Evolutionary conservation across 2,113 vertebrate genomes (phyloP), one percentile per base, ranked within the genome.

Genomic region (Aplodontia rufa): DNA sequence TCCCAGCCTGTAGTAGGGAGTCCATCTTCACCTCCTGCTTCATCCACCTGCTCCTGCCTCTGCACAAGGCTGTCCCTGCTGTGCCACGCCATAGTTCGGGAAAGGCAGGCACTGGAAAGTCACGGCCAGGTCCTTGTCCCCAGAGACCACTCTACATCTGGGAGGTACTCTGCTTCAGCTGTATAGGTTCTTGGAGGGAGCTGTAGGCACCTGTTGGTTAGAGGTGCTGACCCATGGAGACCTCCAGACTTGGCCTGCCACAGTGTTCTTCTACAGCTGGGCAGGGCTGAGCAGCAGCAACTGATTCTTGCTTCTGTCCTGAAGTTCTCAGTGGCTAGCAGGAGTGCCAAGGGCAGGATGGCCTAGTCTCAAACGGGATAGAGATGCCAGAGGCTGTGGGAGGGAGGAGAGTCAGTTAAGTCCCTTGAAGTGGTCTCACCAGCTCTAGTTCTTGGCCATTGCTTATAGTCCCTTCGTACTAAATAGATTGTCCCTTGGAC

Each of bases 361-460:
- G 69, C 83, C 66, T 5, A 3, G 53, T 35, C 20, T 98, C 91
- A 98, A 9, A 98, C 86, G 1, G 96, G 97, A 85, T 98, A 97
- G 89, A 90, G 28, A 55, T 97, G 95, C 97, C 97, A 98, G 83
- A 98, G 97, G 87, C 97, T 98, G 88, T 81, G 9, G 55, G 71
- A 42, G 7, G 58, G 49, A 69, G 75, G 24, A 51, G 16, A 22
- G 24, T 87, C 60, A 91, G 5, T 45, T 42, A 53, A 55, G 75
- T 37, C 47, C 42, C 64, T 76, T 51, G 53, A 42, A 51, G 37
- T 37, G 64, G 35, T 24, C 47, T 91, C 40, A 60, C 51, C 71
- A 71, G 66, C 71, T 49, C 83, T 62, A 60, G 30, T 74, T 62
- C 28, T n/a, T 51, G 64, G 47, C 42, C 35, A 16, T 5, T 22